Evolutionary conservation across 2,888 invertebrate species (phyloP).

Genomic region (Eupithecia dodoneata): DNA sequence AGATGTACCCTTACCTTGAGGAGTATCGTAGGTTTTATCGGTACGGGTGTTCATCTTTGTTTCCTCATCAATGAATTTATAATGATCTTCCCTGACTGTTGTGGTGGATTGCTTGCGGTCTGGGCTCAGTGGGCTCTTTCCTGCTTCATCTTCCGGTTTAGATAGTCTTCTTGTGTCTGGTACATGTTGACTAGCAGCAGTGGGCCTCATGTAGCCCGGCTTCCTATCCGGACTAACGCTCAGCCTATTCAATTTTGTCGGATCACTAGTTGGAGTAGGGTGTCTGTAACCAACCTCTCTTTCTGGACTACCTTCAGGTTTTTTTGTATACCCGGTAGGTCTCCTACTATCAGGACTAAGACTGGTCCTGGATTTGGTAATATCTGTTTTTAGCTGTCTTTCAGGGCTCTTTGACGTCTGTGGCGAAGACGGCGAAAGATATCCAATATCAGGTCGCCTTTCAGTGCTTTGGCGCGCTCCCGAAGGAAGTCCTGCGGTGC

Average conservation of each 20-base stretch:
- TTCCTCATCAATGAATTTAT: constrained; percentile 74
- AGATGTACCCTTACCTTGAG: constrained; percentile 45
- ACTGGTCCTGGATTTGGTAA: constrained; percentile 42
- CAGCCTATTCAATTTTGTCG: constrained; percentile 34
- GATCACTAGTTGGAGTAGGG: constrained; percentile 22
- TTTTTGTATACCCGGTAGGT: constrained; percentile 17
- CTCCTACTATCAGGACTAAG: constrained; percentile 55
- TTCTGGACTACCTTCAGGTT: constrained; percentile 46
- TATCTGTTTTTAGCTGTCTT: constrained; percentile 21
- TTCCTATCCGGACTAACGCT: constrained; percentile 55
- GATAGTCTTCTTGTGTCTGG: constrained; percentile 43
- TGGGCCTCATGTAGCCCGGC: constrained; percentile 67
- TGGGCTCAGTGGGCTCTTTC: constrained; percentile 56
- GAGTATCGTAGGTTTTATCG: constrained; percentile 43
- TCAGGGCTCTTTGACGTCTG: constrained; percentile 33
- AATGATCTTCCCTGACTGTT: constrained; percentile 64
- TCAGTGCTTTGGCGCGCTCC: constrained; percentile 54
- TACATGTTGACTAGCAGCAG: constrained; percentile 51
- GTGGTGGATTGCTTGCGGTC: constrained; percentile 47
- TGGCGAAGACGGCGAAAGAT: constrained; percentile 19
- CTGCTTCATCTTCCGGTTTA: constrained; percentile 46
- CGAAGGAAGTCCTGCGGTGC: constrained; percentile 38
- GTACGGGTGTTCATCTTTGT: constrained; percentile 67
- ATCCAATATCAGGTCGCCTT: constrained; percentile 37
- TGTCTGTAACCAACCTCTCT: constrained; percentile 39